Evolutionary conservation across 2,888 invertebrate genomes (phyloP).

Genomic region (Epistrophe grossulariae): DNA sequence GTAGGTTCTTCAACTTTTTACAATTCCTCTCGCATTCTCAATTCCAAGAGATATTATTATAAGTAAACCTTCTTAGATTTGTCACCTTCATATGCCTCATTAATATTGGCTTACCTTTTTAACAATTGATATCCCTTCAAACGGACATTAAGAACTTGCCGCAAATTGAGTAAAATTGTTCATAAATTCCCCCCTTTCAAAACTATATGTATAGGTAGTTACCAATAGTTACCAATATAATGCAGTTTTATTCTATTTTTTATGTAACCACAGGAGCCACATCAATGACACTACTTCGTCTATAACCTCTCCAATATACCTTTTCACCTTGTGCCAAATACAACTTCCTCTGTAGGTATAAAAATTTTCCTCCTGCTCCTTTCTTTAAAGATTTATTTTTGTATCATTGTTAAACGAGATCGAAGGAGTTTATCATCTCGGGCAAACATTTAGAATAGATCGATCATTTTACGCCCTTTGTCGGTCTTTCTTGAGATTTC

Average conservation of each 20-base stretch:
- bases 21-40: background rate
- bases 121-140: slow-evolving; percentile 41
- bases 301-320: background rate
- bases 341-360: background rate
- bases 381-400: slow-evolving; percentile 13
- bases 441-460: slow-evolving; percentile 35
- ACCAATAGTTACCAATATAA: background rate
- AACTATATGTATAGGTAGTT: background rate
- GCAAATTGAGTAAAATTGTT: slow-evolving; percentile 30
- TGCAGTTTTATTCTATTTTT: background rate
- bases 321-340: background rate
- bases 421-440: slow-evolving; percentile 27
- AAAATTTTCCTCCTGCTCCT: background rate
- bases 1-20: background rate
- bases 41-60: background rate
- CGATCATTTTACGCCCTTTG: slow-evolving; percentile 33
- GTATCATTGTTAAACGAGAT: slow-evolving; percentile 23
- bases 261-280: slow-evolving; percentile 29
- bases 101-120: slow-evolving; percentile 15
- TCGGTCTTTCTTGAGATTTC: slow-evolving; percentile 11
- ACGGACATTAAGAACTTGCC: slow-evolving; percentile 17
- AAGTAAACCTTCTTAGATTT: slow-evolving; percentile 1
- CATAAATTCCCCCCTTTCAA: slow-evolving; percentile 3
- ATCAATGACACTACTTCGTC: slow-evolving; percentile 6
- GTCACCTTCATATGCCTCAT: slow-evolving; percentile 30